Base-by-base conservation (phyloP, 1,140 invertebrate genomes). In the Drosophila elegans region DNA sequence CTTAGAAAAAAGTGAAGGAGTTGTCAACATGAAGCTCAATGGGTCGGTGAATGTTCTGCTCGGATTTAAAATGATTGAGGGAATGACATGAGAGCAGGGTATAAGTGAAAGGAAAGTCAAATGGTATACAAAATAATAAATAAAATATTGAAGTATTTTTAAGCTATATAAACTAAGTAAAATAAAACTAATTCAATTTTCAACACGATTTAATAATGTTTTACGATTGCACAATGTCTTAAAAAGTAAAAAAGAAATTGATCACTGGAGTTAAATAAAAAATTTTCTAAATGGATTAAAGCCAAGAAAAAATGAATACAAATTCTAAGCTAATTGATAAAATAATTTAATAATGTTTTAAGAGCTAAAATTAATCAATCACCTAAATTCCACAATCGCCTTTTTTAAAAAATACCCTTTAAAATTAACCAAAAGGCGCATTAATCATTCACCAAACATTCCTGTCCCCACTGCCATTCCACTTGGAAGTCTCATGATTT, bases 361-460 rank as follows among this genome's bases (percentile, higher is more conserved):
- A 32, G 29, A 32, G 29, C 6, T 32, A 5, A 32, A 7, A 38
- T 12, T 9, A 11, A 12, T n/a, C n/a, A n/a, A n/a, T n/a, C n/a
- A n/a, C n/a, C n/a, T n/a, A n/a, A n/a, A n/a, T 10, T 9, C 2
- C 9, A 9, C 36, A 10, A 38, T 10, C 9, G 2, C 1, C 36
- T 38, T 10, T 38, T 3, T 6, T 9, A 0, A 13, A 29, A 29
- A 7, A 48, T 25, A 29, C 36, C 36, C 12, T 5, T 12, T 7
- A 39, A 7, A 25, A 27, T 6, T 5, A 3, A 13, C 44, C 5
- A 21, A 59, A 76, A 64, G 49, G 49, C 57, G 36, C 48, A 86
- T 85, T 85, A 86, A 81, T 86, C 78, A 86, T 32, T 88, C 69
- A 13, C 21, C 13, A 55, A 38, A 38, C 32, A 55, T 49, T 64